phyloP scores from a whole-genome alignment of 2,888 invertebrate species.

The Lypha dubia region DNA sequence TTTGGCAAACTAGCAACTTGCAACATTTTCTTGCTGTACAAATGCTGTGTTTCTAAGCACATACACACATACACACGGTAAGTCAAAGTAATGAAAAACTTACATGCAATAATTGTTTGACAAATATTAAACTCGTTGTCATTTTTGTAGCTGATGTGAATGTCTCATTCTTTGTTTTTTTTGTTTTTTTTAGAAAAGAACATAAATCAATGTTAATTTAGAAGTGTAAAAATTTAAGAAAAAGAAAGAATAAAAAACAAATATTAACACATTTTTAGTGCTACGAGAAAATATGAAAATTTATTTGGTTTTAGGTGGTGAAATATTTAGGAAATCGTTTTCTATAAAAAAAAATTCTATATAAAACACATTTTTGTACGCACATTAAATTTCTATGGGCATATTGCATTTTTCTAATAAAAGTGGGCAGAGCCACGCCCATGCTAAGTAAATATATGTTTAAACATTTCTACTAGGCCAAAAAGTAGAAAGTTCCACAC shows the following conservation, averaged over 20 bases:
- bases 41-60: background rate
- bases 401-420: no score
- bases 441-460: no score
- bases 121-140: constrained; percentile 68
- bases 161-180: background rate
- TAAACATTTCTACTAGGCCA: no score
- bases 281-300: background rate
- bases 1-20: constrained; percentile 44
- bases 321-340: no score
- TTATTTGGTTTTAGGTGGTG: background rate
- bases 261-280: background rate
- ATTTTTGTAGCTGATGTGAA: constrained; percentile 33
- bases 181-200: constrained; percentile 29
- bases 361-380: no score
- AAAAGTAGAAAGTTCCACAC: no score
- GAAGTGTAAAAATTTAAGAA: constrained; percentile 57
- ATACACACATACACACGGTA: background rate
- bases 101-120: constrained; percentile 69
- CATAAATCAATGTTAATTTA: constrained; percentile 64
- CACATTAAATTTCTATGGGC: no score
- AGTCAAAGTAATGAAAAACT: constrained; percentile 39
- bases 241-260: background rate
- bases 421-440: no score
- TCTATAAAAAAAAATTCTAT: no score
- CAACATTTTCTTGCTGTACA: constrained; percentile 28